These are phyloP conservation scores for Tinamus major DNA, from an alignment of 2,797 vertebrate species.

Conservation along the genomic window DNA sequence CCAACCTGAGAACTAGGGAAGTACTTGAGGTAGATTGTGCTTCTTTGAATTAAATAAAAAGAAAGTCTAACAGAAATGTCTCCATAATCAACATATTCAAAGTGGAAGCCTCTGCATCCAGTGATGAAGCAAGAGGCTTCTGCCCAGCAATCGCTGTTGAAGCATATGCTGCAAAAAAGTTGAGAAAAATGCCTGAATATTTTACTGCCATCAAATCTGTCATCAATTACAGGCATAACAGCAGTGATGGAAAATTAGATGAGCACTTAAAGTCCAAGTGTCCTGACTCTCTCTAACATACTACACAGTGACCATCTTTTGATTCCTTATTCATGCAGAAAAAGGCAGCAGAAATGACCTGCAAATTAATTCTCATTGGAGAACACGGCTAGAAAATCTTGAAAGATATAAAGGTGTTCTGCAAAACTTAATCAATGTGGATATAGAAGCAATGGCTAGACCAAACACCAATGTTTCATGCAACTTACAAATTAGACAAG, in stretches of 20 bases:
- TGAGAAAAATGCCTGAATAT: background rate
- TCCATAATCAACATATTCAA: background rate
- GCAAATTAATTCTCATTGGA: background rate
- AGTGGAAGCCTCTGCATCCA: slow-evolving; percentile 41
- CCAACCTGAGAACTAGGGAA: background rate
- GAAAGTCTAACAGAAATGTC: background rate
- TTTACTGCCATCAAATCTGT: background rate
- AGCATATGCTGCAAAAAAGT: background rate
- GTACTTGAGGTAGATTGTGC: background rate
- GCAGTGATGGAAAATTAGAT: background rate
- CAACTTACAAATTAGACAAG: background rate
- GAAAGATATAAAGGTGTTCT: background rate
- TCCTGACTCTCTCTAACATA: background rate
- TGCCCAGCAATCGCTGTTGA: background rate
- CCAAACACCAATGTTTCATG: background rate
- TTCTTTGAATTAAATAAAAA: too few relatives aligned
- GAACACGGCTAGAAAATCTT: background rate
- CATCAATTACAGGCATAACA: background rate
- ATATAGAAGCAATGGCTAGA: background rate
- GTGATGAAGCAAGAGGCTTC: background rate
- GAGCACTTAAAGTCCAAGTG: background rate
- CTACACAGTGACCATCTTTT: background rate
- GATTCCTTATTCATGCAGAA: background rate
- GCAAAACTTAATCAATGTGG: background rate
- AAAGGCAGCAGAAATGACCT: background rate